A percentile compares a stretch with the other conserved stretches of the same genome.
These are phyloP conservation scores for Empis stercorea DNA, from an alignment of 2,888 invertebrate genomes.

Conservation along the genomic window DNA sequence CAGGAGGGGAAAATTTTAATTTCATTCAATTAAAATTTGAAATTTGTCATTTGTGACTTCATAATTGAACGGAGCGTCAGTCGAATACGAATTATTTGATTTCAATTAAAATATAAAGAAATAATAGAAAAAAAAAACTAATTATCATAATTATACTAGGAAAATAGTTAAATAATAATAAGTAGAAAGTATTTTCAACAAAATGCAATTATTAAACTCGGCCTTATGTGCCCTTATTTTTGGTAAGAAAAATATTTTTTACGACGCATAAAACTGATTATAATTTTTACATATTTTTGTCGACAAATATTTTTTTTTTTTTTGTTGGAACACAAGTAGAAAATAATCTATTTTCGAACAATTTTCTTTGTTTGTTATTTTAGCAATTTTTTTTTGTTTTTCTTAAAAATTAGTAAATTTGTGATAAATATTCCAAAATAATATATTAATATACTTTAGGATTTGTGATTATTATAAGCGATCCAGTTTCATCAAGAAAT, in stretches of 20 bases:
- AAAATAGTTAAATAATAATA: not conserved
- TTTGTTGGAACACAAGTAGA: not conserved
- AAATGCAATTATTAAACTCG: conserved; percentile 31
- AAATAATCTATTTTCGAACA: conserved; percentile 2
- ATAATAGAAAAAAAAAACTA: no score
- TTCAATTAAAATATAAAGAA: no score
- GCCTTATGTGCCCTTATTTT: conserved; percentile 37
- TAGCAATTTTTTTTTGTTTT: not conserved
- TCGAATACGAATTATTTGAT: no score
- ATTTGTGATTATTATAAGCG: conserved; percentile 4
- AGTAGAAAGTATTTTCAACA: conserved; percentile 9
- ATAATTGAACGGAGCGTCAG: no score
- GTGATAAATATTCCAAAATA: no score
- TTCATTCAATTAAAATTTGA: no score
- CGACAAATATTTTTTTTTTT: no score
- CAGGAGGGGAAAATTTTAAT: no score
- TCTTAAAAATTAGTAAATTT: not conserved
- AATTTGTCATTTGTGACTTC: no score
- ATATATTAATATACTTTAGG: not conserved
- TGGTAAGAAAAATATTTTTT: conserved; percentile 27
- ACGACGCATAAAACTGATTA: no score
- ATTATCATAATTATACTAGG: no score
- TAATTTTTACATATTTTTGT: no score
- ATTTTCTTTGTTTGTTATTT: not conserved
- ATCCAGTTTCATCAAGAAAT: conserved; percentile 6